Conservation (phyloP, 1,140 invertebrate genomes). For the Phenacoccus solenopsis region DNA sequence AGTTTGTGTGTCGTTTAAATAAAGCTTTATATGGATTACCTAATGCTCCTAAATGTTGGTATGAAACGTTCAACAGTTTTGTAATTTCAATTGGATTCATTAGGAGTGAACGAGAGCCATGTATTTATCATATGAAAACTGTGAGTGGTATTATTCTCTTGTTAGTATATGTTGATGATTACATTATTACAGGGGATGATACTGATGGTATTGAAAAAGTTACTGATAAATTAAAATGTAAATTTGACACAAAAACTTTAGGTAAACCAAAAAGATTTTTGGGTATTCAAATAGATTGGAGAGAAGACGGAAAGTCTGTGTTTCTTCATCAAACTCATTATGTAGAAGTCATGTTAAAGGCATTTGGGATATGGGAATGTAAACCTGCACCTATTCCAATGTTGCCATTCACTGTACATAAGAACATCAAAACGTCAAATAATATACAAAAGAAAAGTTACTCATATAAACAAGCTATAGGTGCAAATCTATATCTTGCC, state of each 20-base stretch:
- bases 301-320: constrained; percentile 22
- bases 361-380: constrained; percentile 28
- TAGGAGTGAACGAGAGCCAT: constrained; percentile 23
- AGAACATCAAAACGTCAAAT: constrained; percentile 19
- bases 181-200: constrained; percentile 26
- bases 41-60: constrained; percentile 30
- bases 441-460: constrained; percentile 20
- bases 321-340: constrained; percentile 27
- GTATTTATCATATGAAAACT: constrained; percentile 23
- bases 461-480: constrained; percentile 28
- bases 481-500: constrained; percentile 31
- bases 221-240: neutral
- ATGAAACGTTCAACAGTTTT: constrained; percentile 29
- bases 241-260: constrained; percentile 26
- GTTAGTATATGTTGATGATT: constrained; percentile 33
- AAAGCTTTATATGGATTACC: constrained; percentile 27
- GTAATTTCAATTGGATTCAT: constrained; percentile 26
- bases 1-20: constrained; percentile 19
- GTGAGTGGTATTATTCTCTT: constrained; percentile 20
- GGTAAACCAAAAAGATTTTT: constrained; percentile 26
- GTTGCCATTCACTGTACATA: neutral
- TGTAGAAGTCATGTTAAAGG: constrained; percentile 24
- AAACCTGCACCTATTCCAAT: constrained; percentile 28
- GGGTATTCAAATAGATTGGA: constrained; percentile 29
- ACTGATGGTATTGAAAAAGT: constrained; percentile 26